A percentile compares a stretch with the other conserved stretches of the same genome.
These are phyloP conservation scores for Bembecia ichneumoniformis DNA, from an alignment of 2,888 invertebrate genomes.

Conservation along the genomic window DNA sequence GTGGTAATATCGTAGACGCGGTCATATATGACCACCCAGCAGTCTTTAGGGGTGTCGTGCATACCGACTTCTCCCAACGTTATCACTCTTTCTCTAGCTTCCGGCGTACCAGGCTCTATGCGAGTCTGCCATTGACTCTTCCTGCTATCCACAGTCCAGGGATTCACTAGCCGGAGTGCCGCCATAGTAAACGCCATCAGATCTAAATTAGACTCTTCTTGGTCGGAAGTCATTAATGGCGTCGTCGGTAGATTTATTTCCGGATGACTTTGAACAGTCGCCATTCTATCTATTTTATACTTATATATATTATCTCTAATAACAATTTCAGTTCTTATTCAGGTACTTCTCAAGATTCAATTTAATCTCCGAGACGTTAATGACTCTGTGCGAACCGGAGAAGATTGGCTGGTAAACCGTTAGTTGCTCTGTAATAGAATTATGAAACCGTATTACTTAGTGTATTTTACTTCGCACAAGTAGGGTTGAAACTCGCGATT, in stretches of 20 bases:
- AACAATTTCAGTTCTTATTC: no score
- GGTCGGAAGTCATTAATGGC: conserved; percentile 27
- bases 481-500: conserved; percentile 3
- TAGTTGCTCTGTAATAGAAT: conserved; percentile 43
- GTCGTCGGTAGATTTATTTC: conserved; percentile 42
- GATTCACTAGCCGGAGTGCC: conserved; percentile 57
- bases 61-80: conserved; percentile 82
- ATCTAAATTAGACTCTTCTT: conserved; percentile 47
- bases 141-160: conserved; percentile 45
- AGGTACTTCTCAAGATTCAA: no score
- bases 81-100: conserved; percentile 64
- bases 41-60: conserved; percentile 81
- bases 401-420: conserved; percentile 29
- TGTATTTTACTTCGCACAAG: conserved; percentile 17
- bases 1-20: conserved; percentile 86
- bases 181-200: conserved; percentile 62
- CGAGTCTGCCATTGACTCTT: conserved; percentile 29
- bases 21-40: conserved; percentile 91
- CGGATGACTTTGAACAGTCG: conserved; percentile 47
- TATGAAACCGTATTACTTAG: conserved; percentile 43
- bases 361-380: conserved; percentile 16
- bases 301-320: background rate
- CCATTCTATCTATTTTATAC: conserved; percentile 28
- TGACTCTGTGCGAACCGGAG: conserved; percentile 21
- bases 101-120: conserved; percentile 39